Evolutionary conservation across 2,888 invertebrate species (phyloP), one percentile per base, ranked within the genome.

Genomic region (Cepaea hortensis): DNA sequence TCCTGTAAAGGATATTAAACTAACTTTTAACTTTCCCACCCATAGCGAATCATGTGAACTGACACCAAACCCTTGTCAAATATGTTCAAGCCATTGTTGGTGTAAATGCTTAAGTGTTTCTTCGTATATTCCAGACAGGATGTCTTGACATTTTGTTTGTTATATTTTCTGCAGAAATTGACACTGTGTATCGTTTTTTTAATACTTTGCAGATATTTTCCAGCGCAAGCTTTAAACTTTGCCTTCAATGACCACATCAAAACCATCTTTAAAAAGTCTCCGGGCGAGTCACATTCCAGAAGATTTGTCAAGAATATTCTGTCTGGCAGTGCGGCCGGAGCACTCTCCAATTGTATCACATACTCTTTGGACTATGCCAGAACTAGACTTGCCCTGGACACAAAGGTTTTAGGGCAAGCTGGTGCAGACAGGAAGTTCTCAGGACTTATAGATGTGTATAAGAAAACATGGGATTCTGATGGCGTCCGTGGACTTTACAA

Each of bases 181-280:
- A n/a, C 11, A 20, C 4, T 68, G 18, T 5, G 5, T 68, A 9
- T 76, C 6, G 46, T 50, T n/a, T 61, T 55, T n/a, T 77, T 55
- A 55, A 76, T 76, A 13, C 95, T 91, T 95, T 95, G 55, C 72
- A 87, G 98, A 77, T 95, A 94, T 90, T 94, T 94, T 90, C 95
- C 95, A 48, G 94, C 94, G 18, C 95, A 95, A 88, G 94, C 95
- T 13, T 90, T 95, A 75, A 95, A 95, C 91, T 95, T 95, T 88
- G 95, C 95, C 73, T 94, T 95, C 90, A 94, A 95, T 95, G 98
- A 98, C 95, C 96, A 97, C 92, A 98, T 98, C 95, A 98, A 98
- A 95, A 95, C 96, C 91, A 91, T 98, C 84, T 98, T 99, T 95
- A 93, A 93, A 84, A 76, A 89, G 48, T 90, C 88, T 55, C 92